Base-by-base conservation (phyloP, 1,140 invertebrate species). In the Globodera rostochiensis region DNA sequence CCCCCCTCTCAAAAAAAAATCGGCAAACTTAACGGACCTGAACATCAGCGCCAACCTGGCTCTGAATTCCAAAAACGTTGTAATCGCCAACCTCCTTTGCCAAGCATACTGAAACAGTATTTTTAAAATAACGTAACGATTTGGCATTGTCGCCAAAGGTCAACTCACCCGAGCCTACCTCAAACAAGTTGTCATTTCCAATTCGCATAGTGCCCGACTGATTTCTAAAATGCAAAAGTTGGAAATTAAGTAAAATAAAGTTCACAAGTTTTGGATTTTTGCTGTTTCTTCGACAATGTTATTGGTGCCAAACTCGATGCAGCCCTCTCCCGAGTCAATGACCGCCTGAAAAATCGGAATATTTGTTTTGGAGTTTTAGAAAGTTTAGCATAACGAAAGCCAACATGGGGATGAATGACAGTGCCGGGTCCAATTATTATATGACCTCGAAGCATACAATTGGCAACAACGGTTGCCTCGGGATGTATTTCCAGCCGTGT, bases 241-340 rank as follows among this genome's bases (percentile, higher is more conserved):
- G 4, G 69, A 57, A 36, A 36, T 36, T 36, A 36, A 3, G 36
- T 9, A 50, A 21, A 53, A 25, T 19, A 49, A 70, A 46, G 36
- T 57, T n/a, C 49, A 84, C 84, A 74, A 57, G 70, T 84, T 84
- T 49, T 81, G 75, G 25, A 84, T 85, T 47, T 69, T 53, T 36
- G 78, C 83, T 19, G 53, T 57, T 67, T 84, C 83, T 73, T 84
- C 83, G 36, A 84, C 79, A 67, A 84, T 86, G 66, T 84, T 84
- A 19, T 49, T 45, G 49, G 84, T 82, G 25, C 83, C 83, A 73
- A 84, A 86, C 25, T 84, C 67, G 50, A 84, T 84, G 46, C 60
- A 50, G 11, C 83, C 84, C 2, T 66, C 67, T 7, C 84, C 84
- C 45, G 84, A 76, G 71, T 83, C 66, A 46, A 84, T 84, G 36